Evolutionary conservation across 2,113 vertebrate genomes (phyloP).

Genomic region (Erythrocercus mccallii): DNA sequence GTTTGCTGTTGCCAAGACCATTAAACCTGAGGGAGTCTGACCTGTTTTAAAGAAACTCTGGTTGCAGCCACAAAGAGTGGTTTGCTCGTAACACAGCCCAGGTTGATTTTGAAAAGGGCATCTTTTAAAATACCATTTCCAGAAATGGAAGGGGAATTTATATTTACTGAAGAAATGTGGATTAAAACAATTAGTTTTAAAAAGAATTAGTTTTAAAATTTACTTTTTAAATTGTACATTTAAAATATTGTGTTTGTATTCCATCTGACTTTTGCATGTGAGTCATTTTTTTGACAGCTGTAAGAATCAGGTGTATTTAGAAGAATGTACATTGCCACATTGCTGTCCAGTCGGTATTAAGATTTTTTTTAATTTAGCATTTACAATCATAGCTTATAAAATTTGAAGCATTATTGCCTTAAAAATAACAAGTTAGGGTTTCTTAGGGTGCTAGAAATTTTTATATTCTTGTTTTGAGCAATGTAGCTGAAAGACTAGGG

Average conservation of each 20-base stretch:
- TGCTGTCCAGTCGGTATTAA: background rate
- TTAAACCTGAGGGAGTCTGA: conserved; percentile 85
- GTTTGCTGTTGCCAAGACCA: conserved; percentile 85
- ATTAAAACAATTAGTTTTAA: background rate
- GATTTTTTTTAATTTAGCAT: background rate
- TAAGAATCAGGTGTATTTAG: background rate
- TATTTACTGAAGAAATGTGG: background rate
- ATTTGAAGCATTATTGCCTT: background rate
- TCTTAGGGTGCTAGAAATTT: background rate
- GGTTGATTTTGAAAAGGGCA: fast-evolving
- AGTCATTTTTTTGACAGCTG: background rate
- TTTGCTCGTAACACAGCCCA: background rate
- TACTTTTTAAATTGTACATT: background rate
- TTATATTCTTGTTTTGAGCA: background rate
- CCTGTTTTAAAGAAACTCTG: conserved; percentile 57
- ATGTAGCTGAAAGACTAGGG: background rate
- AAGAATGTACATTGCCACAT: background rate
- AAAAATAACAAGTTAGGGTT: background rate
- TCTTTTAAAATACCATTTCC: background rate
- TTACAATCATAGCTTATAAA: background rate
- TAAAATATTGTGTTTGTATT: background rate
- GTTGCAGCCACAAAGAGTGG: background rate
- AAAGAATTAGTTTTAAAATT: background rate
- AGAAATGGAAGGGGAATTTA: background rate
- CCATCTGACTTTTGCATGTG: background rate